Evolutionary conservation across 37 sponge, comb jelly and placozoan species (phyloP), one percentile per base, ranked within the genome.

Genomic region (Beroe forskalii): DNA sequence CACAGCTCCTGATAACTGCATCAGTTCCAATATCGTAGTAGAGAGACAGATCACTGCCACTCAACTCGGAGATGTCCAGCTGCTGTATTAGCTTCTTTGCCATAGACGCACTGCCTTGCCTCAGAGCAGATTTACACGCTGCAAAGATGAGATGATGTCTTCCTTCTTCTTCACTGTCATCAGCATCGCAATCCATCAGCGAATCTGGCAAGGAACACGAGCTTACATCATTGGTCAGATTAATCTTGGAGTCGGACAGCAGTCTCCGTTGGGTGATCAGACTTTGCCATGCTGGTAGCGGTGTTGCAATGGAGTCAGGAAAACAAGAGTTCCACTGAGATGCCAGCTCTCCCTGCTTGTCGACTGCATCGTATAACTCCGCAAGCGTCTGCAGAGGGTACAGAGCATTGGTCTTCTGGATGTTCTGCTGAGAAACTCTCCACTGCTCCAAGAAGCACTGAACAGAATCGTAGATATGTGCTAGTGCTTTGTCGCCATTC

Each of bases 11-110:
- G 0, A 69, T 31, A 35, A 36, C 38, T 20, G 32, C 72, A 27
- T 69, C 72, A 32, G 39, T 36, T 9, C 72, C 72, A 33, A 69
- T 69, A 17, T 32, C 72, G 72, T 69, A 69, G 72, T 69, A 69
- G 1, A 1, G 9, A 33, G 32, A 14, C 9, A 69, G 72, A 32
- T 69, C 72, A 4, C 32, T 37, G 8, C 72, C 39, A 35, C 32
- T 32, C 72, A 69, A 6, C 39, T 69, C 72, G 9, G 17, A 32
- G 33, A 36, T 32, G 32, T 69, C 72, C 35, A 69, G 1, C 72
- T 36, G 36, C 38, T 36, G 38, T 2, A 69, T 37, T 32, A 69
- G 39, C 32, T 32, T 69, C 38, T 36, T 69, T 36, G 72, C 72
- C 28, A 36, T 17, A 36, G 19, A 14, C 1, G 39, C 38, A 69